Evolutionary conservation across 2,797 vertebrate species (phyloP), one percentile per base, ranked within the genome.

Genomic region (Acridotheres tristis): DNA sequence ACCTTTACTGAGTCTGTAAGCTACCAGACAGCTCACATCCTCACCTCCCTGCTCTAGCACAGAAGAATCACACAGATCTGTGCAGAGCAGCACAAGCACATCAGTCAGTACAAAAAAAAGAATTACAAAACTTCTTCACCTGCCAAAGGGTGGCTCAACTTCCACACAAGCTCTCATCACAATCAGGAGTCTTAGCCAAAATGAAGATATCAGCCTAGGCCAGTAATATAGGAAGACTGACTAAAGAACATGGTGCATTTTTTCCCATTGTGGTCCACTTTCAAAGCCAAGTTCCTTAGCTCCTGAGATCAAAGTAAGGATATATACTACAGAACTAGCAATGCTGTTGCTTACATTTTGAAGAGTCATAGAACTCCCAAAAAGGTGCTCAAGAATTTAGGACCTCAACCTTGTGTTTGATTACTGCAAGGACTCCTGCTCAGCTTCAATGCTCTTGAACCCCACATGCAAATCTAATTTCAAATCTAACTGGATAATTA

Each of bases 41-140:
- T 61, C 51, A 59, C 30, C 43, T 61, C 40, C 14, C 29, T 69
- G 34, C 21, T 45, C 40, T 45, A 40, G 8, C 2, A 0, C 34
- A 65, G 75, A 51, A 62, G 16, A 51, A 42, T 19, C 68, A 51
- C 11, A 36, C 27, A 71, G 53, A 22, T 36, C 23, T 9, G 10
- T 19, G 48, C 36, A 75, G 48, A 54, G 62, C 29, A 62, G 40
- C 40, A 51, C 0, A 0, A 81, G 17, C 7, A 7, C 16, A 42
- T 29, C 32, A 50, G 20, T 38, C 82, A 88, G 17, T 59, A 59
- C 42, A 42, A n/a, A 32, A 16, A 27, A 48, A 78, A 40, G 22
- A 65, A 50, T 20, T 23, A 66, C 18, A 45, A 42, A 58, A 47
- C 38, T 50, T 58, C 48, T 45, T 85, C 36, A 77, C 11, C 53